Conservation (phyloP, 2,888 invertebrate genomes). For the Tanypteryx hageni region DNA sequence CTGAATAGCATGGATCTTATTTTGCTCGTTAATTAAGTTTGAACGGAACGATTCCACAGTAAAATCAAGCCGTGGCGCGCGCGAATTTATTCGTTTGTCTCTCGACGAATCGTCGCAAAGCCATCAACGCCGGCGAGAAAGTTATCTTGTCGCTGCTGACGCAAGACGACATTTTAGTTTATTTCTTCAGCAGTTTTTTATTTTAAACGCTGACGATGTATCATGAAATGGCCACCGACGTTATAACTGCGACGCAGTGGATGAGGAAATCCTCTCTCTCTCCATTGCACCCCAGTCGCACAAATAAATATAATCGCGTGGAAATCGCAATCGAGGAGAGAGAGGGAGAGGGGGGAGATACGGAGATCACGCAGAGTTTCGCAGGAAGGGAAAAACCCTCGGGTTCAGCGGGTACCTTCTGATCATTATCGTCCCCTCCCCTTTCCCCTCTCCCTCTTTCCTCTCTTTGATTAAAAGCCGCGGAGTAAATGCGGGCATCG, state of each 20-base stretch:
- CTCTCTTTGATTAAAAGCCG: too few relatives aligned
- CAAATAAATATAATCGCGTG: background rate
- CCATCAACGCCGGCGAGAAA: too few relatives aligned
- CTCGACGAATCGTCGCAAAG: too few relatives aligned
- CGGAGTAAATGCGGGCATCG: background rate
- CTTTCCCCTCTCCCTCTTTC: too few relatives aligned
- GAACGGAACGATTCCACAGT: too few relatives aligned
- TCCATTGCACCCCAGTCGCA: background rate
- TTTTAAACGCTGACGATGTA: background rate
- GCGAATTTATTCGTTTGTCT: too few relatives aligned
- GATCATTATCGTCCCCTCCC: background rate
- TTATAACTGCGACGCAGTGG: background rate
- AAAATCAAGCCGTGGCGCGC: too few relatives aligned
- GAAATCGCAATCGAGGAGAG: background rate
- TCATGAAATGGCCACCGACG: conserved; percentile 4
- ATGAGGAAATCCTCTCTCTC: background rate
- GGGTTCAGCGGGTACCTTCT: background rate
- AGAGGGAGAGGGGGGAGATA: background rate
- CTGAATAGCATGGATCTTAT: too few relatives aligned
- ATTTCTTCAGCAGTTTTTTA: background rate
- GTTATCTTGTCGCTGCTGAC: background rate
- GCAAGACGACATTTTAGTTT: background rate
- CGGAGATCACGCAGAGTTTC: conserved; percentile 10
- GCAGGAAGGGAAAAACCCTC: background rate
- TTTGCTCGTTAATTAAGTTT: too few relatives aligned